A percentile compares a stretch with the other conserved stretches of the same genome.
These are phyloP conservation scores for Drosophila anomelani DNA, from an alignment of 2,888 invertebrate species.

Conservation along the genomic window DNA sequence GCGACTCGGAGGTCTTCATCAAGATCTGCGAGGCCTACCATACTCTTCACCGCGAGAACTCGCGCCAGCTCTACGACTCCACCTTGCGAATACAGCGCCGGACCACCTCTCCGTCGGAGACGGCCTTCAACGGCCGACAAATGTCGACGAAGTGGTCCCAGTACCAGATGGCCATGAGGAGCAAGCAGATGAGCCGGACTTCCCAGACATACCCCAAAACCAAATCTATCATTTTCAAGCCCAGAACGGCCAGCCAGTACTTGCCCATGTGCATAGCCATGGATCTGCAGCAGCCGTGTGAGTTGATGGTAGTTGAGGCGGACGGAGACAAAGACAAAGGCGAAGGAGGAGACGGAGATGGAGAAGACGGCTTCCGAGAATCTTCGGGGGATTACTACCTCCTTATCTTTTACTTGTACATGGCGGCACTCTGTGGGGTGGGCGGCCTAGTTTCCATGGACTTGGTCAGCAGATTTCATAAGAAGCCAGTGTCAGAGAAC, in stretches of 20 bases:
- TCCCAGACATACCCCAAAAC: not conserved
- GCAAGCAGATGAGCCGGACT: constrained; percentile 48
- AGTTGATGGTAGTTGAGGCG: too few species aligned
- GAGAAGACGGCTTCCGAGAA: not conserved
- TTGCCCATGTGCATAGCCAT: not conserved
- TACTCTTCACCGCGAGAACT: constrained; percentile 36
- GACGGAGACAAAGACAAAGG: too few species aligned
- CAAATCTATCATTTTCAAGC: constrained; percentile 9
- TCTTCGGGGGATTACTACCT: not conserved
- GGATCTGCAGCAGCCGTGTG: not conserved
- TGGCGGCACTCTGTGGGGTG: constrained; percentile 6
- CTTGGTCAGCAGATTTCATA: not conserved
- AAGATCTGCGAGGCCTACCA: constrained; percentile 62
- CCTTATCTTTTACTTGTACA: constrained; percentile 7
- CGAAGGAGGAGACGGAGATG: not conserved
- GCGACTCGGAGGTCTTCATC: constrained; percentile 50
- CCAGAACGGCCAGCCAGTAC: not conserved
- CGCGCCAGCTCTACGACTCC: constrained; percentile 30
- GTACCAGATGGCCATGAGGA: constrained; percentile 39
- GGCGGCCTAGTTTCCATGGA: constrained; percentile 10
- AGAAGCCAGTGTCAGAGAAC: not conserved
- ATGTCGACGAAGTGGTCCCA: constrained; percentile 44
- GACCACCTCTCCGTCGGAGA: not conserved
- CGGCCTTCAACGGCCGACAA: constrained; percentile 5
- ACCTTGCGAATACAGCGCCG: constrained; percentile 16